A percentile compares a stretch with the other conserved stretches of the same genome.
phyloP scores from a whole-genome alignment of 1,140 invertebrate species.

The Sipha flava region DNA sequence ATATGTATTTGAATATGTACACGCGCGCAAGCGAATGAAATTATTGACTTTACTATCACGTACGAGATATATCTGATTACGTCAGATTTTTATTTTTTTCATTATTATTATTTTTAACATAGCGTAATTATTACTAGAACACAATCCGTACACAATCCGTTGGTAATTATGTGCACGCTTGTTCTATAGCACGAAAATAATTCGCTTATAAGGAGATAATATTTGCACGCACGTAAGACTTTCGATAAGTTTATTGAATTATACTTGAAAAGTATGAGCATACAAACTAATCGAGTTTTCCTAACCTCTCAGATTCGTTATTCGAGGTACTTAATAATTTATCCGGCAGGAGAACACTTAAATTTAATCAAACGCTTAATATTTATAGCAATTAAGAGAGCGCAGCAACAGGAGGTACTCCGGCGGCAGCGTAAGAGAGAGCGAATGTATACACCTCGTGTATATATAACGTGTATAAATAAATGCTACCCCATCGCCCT shows the following conservation, averaged over 20 bases:
- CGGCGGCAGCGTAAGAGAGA: not conserved
- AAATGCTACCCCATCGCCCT: not conserved
- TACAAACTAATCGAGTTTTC: not conserved
- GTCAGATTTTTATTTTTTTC: not conserved
- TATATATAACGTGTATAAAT: not conserved
- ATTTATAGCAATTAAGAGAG: constrained; percentile 7
- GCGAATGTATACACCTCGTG: not conserved
- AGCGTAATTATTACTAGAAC: not conserved
- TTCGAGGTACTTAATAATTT: constrained; percentile 9
- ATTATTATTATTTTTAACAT: not conserved
- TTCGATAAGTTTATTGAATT: not conserved
- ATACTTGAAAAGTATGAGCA: not conserved
- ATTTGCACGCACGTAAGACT: not conserved
- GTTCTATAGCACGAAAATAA: no score
- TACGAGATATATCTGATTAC: no score
- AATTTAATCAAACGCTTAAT: not conserved
- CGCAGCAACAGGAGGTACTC: constrained; percentile 4
- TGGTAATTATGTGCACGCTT: no score
- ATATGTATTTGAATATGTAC: not conserved
- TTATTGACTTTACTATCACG: no score
- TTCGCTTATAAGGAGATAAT: no score
- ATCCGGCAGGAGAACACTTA: not conserved
- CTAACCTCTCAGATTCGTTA: not conserved
- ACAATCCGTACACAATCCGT: no score
- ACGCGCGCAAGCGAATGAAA: no score